A percentile compares a stretch with the other conserved stretches of the same genome.
Evolutionary conservation across 2,113 vertebrate species (phyloP).

Genomic region (Ophiodon elongatus): DNA sequence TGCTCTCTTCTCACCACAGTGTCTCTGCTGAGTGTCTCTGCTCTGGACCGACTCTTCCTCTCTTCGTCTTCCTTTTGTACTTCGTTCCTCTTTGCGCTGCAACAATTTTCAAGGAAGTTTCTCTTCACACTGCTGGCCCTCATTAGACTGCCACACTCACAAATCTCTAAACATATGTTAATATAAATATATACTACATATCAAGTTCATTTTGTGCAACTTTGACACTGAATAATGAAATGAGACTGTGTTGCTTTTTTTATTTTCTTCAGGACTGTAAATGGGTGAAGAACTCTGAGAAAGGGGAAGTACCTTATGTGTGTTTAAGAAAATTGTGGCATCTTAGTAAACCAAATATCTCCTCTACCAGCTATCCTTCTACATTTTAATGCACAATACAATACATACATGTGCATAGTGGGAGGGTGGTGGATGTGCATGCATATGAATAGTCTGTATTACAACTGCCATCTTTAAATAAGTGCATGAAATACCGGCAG

Average conservation of each 20-base stretch:
- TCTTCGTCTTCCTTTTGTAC: conserved; percentile 22
- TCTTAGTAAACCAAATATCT: background rate
- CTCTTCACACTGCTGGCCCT: background rate
- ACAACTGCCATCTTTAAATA: background rate
- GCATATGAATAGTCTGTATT: background rate
- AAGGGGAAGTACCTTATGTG: background rate
- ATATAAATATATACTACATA: background rate
- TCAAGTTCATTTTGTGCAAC: background rate
- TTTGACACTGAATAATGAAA: background rate
- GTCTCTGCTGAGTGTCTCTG: conserved; percentile 6
- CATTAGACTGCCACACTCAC: accelerated
- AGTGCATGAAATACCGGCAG: background rate
- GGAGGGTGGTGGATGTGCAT: background rate
- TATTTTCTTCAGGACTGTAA: background rate
- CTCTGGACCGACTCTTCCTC: conserved; percentile 24
- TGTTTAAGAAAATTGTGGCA: background rate
- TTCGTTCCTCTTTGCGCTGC: conserved; percentile 20
- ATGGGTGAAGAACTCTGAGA: background rate
- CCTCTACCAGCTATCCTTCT: background rate
- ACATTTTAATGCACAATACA: background rate
- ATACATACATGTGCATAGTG: background rate
- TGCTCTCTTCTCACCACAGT: conserved; percentile 1
- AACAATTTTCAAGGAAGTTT: conserved; percentile 19
- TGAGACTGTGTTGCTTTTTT: accelerated
- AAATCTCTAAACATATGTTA: background rate